These are phyloP conservation scores for Coccyzus lansbergi DNA, from an alignment of 2,797 vertebrate genomes.

Conservation along the genomic window DNA sequence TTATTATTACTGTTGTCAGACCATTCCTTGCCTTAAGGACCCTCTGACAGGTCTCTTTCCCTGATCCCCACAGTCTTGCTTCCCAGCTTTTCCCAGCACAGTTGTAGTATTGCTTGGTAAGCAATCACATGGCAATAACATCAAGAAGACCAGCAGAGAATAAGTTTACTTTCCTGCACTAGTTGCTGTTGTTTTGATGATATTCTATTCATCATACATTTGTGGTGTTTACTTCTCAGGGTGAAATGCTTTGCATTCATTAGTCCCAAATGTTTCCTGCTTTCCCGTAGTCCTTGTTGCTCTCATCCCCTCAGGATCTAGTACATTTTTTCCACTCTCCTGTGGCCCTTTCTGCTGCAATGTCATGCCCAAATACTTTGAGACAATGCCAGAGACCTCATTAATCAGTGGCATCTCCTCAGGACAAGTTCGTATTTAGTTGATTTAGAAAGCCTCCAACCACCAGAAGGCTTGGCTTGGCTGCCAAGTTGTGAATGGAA, in stretches of 20 bases:
- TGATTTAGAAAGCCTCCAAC: not conserved
- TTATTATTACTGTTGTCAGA: not conserved
- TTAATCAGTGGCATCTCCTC: not conserved
- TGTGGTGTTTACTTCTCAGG: conserved; percentile 12
- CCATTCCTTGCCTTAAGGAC: conserved; percentile 35
- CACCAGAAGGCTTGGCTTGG: not conserved
- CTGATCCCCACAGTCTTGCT: not conserved
- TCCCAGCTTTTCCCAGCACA: not conserved
- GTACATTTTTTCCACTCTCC: not conserved
- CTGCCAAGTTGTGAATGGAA: not conserved
- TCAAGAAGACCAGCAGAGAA: not conserved
- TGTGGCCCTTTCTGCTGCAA: not conserved
- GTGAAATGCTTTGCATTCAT: not conserved
- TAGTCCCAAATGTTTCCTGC: conserved; percentile 10
- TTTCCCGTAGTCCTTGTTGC: not conserved
- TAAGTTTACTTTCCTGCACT: not conserved
- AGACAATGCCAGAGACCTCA: not conserved
- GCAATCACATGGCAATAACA: not conserved
- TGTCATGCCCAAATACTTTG: not conserved
- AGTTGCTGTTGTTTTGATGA: not conserved
- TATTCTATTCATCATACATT: not conserved
- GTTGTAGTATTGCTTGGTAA: not conserved
- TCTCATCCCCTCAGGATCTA: not conserved
- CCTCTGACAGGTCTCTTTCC: not conserved
- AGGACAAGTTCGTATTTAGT: not conserved